Base-by-base conservation (phyloP, 2,113 vertebrate genomes). In the Caranx ignobilis region DNA sequence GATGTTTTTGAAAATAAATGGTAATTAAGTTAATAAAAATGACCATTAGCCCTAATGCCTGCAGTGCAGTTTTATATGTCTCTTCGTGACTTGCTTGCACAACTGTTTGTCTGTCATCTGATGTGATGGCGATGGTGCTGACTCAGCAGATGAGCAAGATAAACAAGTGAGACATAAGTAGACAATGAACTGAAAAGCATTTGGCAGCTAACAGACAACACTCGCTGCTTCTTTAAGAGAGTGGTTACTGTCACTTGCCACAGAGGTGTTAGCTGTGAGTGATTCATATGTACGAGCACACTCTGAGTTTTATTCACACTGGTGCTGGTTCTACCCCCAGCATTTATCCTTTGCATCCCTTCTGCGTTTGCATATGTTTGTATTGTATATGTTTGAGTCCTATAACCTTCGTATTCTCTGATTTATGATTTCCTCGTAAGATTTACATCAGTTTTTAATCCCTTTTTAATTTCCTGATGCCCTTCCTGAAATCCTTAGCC, bases 181-280 rank as follows among this genome's bases (percentile, higher is more conserved):
- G 50, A 78, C 3, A 31, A 62, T 39, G 62, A 75, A 69, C 62
- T 35, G 35, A 43, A 56, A 15, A 54, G 11, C 50, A 35, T 75
- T 64, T 79, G 70, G 72, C 77, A 71, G 50, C 70, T 54, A 52
- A 63, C 48, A 71, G 64, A 63, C 18, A 21, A 43, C 50, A 66
- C 56, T 47, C 19, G 11, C 15, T 31, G 34, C 34, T 73, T 83
- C 52, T 69, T 34, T 48, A 2, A 56, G 50, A 15, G 39, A 81
- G 60, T 57, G 65, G 67, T 56, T 37, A 71, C 72, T 83, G 65
- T 74, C 69, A 71, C 74, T 82, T 9, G 3, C 35, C 48, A 43
- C 71, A 67, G 64, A 81, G 77, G 37, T 35, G 45, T n/a, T 55
- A 39, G n/a, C 50, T 69, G 67, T 56, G 54, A 83, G 67, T 61